Evolutionary conservation across 2,113 vertebrate species (phyloP).

Genomic region (Bufo gargarizans): DNA sequence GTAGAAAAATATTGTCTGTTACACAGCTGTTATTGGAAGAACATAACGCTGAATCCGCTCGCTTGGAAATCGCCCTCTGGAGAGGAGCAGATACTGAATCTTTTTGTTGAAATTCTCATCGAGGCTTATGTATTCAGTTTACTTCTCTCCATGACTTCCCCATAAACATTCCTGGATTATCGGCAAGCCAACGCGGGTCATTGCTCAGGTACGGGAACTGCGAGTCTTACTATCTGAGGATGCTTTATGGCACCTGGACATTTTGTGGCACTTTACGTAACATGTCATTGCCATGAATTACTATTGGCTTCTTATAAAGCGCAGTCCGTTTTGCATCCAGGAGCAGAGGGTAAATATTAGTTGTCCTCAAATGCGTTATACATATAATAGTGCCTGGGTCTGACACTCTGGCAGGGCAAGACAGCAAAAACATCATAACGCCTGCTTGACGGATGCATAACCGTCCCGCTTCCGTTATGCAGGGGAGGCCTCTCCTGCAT

Average conservation of each 20-base stretch:
- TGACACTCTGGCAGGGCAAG: background rate
- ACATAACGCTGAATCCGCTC: slow-evolving; percentile 34
- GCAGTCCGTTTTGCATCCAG: background rate
- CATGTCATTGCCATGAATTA: background rate
- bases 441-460: no score
- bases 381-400: background rate
- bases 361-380: background rate
- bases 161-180: background rate
- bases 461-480: no score
- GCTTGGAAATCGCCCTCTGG: slow-evolving; percentile 33
- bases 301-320: background rate
- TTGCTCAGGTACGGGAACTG: background rate
- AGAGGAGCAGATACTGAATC: slow-evolving; percentile 33
- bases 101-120: background rate
- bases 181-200: background rate
- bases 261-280: background rate
- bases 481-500: no score
- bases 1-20: slow-evolving; percentile 55
- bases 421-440: no score
- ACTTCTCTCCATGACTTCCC: background rate
- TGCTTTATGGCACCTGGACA: background rate
- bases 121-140: background rate
- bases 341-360: background rate
- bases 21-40: slow-evolving; percentile 38
- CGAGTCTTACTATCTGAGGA: background rate